These are phyloP conservation scores for Mallateleia sp. DNA, from an alignment of 2,888 invertebrate genomes.

Conservation along the genomic window DNA sequence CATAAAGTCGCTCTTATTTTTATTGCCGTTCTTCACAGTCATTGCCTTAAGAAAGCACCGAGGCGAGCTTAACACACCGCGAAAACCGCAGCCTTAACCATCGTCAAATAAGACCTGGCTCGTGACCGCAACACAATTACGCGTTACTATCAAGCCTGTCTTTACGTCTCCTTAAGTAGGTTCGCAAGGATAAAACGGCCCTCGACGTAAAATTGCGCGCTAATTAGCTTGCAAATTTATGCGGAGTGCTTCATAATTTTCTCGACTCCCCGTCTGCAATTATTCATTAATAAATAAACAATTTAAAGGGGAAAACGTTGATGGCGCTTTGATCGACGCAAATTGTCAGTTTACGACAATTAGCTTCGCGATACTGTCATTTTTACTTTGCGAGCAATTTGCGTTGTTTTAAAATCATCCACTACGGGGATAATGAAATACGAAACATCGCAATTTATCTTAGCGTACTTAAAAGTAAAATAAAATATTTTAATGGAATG, in stretches of 20 bases:
- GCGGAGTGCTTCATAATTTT: slow-evolving; percentile 40
- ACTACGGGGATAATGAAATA: slow-evolving; percentile 41
- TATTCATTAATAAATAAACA: slow-evolving; percentile 47
- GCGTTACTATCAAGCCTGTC: slow-evolving; percentile 35
- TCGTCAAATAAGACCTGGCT: slow-evolving; percentile 43
- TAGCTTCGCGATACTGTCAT: slow-evolving; percentile 44
- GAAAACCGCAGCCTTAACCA: slow-evolving; percentile 40
- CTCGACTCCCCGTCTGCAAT: neutral
- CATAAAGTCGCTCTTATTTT: too few relatives aligned
- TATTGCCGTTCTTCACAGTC: slow-evolving; percentile 26
- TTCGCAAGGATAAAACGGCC: slow-evolving; percentile 32
- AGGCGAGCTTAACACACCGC: slow-evolving; percentile 37
- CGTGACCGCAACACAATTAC: slow-evolving; percentile 60
- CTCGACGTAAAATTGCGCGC: slow-evolving; percentile 45
- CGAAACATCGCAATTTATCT: slow-evolving; percentile 16
- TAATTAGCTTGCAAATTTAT: slow-evolving; percentile 63
- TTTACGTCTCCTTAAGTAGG: slow-evolving; percentile 53
- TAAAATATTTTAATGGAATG: too few relatives aligned
- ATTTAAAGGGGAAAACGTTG: neutral
- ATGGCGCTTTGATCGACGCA: slow-evolving; percentile 45
- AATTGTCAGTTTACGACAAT: slow-evolving; percentile 57
- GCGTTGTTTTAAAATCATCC: slow-evolving; percentile 21
- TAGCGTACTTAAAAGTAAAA: too few relatives aligned
- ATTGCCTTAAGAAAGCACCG: slow-evolving; percentile 10
- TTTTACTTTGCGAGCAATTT: slow-evolving; percentile 43